A percentile compares a stretch with the other conserved stretches of the same genome.
Conservation (phyloP, 2,888 invertebrate species). For the Tinea trinotella region DNA sequence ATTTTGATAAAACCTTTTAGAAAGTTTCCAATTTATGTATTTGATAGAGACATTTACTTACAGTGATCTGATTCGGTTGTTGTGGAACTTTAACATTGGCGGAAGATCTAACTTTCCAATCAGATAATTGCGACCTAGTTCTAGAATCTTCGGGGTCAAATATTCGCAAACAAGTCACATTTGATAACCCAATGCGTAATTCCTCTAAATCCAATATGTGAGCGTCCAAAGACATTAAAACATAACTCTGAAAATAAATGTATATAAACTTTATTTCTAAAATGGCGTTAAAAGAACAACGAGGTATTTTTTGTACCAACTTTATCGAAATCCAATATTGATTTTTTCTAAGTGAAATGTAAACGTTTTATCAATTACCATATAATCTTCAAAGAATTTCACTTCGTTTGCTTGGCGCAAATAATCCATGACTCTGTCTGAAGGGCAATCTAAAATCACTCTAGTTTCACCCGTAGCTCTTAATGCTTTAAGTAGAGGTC, state of each 20-base stretch:
- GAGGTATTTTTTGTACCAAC: too few species aligned
- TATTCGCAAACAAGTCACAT: conserved; percentile 79
- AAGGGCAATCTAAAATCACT: conserved; percentile 83
- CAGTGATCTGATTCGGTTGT: conserved; percentile 48
- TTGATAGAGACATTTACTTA: conserved; percentile 27
- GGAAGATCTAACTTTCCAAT: conserved; percentile 51
- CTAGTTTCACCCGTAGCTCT: conserved; percentile 78
- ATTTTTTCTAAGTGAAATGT: too few species aligned
- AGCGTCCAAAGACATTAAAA: conserved; percentile 72
- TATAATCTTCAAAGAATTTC: conserved; percentile 87
- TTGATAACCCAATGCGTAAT: conserved; percentile 74
- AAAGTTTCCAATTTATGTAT: not conserved
- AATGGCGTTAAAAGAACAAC: too few species aligned
- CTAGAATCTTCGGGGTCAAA: conserved; percentile 73
- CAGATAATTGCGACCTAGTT: conserved; percentile 60
- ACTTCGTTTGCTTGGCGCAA: conserved; percentile 86
- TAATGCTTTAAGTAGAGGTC: conserved; percentile 82
- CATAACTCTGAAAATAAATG: conserved; percentile 46
- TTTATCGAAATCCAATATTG: too few species aligned
- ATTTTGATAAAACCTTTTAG: not conserved
- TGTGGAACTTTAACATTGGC: conserved; percentile 42
- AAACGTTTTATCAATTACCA: conserved; percentile 70
- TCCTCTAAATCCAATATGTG: conserved; percentile 77
- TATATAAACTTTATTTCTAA: too few species aligned
- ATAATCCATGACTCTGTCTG: conserved; percentile 76